Percentiles rank a stretch among this genome's conserved stretches.
These are phyloP conservation scores for Gastrophryne carolinensis DNA, from an alignment of 2,797 vertebrate species.

Conservation along the genomic window DNA sequence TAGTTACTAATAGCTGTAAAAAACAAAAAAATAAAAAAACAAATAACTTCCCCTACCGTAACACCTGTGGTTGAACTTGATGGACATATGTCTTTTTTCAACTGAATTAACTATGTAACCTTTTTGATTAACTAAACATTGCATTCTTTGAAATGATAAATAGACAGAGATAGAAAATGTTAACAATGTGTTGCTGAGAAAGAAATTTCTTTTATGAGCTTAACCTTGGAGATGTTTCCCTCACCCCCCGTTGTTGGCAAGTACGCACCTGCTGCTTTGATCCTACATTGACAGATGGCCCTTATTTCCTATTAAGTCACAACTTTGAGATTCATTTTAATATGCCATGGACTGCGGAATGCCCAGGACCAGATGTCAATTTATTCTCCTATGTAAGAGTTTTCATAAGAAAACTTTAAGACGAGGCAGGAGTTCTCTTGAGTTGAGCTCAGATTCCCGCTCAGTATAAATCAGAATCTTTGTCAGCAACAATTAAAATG, in stretches of 20 bases:
- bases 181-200: constrained; percentile 28
- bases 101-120: no score
- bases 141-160: no score
- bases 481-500: constrained; percentile 71
- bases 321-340: constrained; percentile 75
- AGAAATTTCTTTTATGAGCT: constrained; percentile 61
- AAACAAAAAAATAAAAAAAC: no score
- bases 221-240: constrained; percentile 70
- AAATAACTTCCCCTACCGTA: no score
- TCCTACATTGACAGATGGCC: constrained; percentile 75
- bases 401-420: constrained; percentile 64
- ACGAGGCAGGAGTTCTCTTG: constrained; percentile 52
- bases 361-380: constrained; percentile 61
- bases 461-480: constrained; percentile 69
- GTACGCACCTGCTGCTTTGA: constrained; percentile 65
- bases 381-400: constrained; percentile 61
- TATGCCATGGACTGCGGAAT: constrained; percentile 68
- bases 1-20: no score
- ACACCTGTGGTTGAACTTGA: no score
- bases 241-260: constrained; percentile 67
- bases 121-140: no score
- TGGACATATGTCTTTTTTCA: no score
- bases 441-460: constrained; percentile 42
- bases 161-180: no score
- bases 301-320: constrained; percentile 70